A percentile compares a stretch with the other conserved stretches of the same genome.
Conservation (phyloP, 2,113 vertebrate species). For the Zosterops hypoxanthus region DNA sequence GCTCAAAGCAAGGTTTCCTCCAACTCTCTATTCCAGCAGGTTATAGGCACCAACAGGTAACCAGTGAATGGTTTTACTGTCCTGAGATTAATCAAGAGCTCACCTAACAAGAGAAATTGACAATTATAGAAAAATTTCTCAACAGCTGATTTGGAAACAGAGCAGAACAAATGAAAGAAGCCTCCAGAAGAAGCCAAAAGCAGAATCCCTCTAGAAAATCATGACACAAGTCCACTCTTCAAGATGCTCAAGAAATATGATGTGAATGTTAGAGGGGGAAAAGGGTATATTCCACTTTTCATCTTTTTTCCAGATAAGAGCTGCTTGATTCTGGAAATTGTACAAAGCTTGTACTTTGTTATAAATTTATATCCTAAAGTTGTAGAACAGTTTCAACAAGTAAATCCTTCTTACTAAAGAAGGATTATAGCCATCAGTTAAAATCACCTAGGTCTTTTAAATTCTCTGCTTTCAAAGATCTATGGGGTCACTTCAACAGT, state of each 20-base stretch:
- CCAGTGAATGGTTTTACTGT: neutral
- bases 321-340: neutral
- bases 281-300: neutral
- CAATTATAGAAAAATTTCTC: neutral
- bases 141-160: neutral
- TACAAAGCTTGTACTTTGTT: neutral
- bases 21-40: neutral
- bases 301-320: neutral
- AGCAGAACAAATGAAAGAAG: neutral
- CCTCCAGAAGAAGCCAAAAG: neutral
- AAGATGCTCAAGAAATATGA: neutral
- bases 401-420: neutral
- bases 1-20: neutral
- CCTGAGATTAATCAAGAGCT: neutral
- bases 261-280: rapidly evolving
- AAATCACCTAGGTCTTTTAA: neutral
- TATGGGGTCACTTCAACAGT: neutral
- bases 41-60: neutral
- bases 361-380: neutral
- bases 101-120: neutral
- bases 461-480: neutral
- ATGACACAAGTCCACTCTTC: neutral
- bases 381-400: neutral
- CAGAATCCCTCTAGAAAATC: neutral
- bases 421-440: neutral